These are phyloP conservation scores for Blastomussa wellsi DNA, from an alignment of 92 coral and sea anemone species.

Conservation along the genomic window DNA sequence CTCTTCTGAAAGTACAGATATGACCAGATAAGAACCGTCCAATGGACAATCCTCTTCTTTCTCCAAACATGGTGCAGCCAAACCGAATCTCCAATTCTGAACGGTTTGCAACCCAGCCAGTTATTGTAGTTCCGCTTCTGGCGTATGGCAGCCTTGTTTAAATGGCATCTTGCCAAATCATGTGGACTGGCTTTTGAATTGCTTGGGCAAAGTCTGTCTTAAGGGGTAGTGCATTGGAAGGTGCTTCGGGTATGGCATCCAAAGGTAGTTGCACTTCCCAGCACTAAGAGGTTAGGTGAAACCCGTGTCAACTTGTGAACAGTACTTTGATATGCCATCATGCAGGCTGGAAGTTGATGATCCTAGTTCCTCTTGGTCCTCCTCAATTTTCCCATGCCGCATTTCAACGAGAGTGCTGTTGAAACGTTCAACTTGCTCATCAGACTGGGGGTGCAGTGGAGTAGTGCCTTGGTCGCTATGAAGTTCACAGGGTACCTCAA, in stretches of 20 bases:
- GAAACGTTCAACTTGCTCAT: too few species aligned
- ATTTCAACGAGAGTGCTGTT: too few species aligned
- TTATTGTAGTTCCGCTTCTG: slow-evolving; percentile 65
- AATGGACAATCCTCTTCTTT: slow-evolving; percentile 41
- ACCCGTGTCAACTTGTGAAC: background rate
- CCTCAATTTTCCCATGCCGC: too few species aligned
- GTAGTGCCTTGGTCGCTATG: too few species aligned
- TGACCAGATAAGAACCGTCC: slow-evolving; percentile 41
- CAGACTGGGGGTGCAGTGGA: slow-evolving; percentile 6
- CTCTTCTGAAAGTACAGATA: too few species aligned
- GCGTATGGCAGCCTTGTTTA: slow-evolving; percentile 40
- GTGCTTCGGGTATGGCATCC: background rate
- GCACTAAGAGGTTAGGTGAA: background rate
- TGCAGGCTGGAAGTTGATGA: background rate
- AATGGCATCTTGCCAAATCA: slow-evolving; percentile 43
- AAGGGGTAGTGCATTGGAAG: background rate
- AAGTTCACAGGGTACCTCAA: too few species aligned
- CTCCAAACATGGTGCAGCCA: slow-evolving; percentile 53
- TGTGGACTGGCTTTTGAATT: slow-evolving; percentile 37
- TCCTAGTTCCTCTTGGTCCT: too few species aligned
- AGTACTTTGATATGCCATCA: background rate
- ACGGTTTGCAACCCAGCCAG: slow-evolving; percentile 31
- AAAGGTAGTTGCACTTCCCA: background rate
- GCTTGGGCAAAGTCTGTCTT: slow-evolving; percentile 46
- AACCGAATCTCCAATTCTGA: slow-evolving; percentile 51